phyloP scores from a whole-genome alignment of 37 sponge, comb jelly and placozoan species.

The Agelas oroides region DNA sequence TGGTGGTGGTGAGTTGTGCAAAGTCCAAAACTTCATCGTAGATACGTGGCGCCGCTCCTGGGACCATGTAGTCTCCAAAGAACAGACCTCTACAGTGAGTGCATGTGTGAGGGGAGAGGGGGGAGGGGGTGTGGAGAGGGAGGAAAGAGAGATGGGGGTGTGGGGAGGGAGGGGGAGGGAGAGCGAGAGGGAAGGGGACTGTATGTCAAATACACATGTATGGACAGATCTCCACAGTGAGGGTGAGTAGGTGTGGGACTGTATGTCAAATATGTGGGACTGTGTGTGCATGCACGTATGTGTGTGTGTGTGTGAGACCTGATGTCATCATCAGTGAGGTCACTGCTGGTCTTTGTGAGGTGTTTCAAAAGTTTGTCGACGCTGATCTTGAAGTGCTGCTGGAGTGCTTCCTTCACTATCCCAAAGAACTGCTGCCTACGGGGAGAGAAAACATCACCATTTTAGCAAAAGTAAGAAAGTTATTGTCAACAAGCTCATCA shows the following conservation, averaged over 20 bases:
- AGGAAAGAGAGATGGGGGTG: too few species aligned
- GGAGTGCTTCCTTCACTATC: conserved; percentile 82
- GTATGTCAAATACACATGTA: conserved; percentile 64
- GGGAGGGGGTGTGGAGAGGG: too few species aligned
- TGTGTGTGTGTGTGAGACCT: conserved; percentile 5
- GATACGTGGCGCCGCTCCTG: conserved; percentile 67
- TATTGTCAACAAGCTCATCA: too few species aligned
- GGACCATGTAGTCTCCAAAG: conserved; percentile 95
- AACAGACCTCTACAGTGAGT: conserved; percentile 77
- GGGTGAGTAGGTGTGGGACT: not conserved
- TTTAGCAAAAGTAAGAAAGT: too few species aligned
- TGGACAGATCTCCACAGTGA: conserved; percentile 75
- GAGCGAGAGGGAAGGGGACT: too few species aligned
- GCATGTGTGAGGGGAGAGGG: too few species aligned
- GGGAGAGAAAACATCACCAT: not conserved
- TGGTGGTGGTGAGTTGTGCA: conserved; percentile 69
- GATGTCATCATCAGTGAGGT: conserved; percentile 87
- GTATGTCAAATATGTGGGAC: too few species aligned
- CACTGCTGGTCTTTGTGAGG: conserved; percentile 41
- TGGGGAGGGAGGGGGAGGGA: not conserved
- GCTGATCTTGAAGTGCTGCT: conserved; percentile 86
- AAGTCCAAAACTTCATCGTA: conserved; percentile 94
- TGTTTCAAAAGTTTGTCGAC: conserved; percentile 86
- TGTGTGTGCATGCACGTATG: too few species aligned
- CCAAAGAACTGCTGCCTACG: conserved; percentile 86